Percentiles rank a stretch among this genome's conserved stretches.
Evolutionary conservation across 2,888 invertebrate species (phyloP).

Genomic region (Tribolium freemani): DNA sequence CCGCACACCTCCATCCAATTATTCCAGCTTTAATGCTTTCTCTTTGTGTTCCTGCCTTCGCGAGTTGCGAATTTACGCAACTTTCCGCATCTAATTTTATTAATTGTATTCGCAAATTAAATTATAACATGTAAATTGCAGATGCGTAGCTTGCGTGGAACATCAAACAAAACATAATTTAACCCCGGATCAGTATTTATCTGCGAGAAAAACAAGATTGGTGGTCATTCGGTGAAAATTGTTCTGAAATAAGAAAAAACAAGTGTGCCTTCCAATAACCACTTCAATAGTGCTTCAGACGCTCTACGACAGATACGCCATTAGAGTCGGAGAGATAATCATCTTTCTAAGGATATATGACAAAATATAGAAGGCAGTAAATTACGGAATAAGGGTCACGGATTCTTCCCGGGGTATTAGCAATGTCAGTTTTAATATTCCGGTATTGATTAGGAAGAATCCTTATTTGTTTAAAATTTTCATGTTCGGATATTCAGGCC

Average conservation of each 20-base stretch:
- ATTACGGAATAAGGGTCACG: background rate
- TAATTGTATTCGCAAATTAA: slow-evolving; percentile 11
- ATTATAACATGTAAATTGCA: slow-evolving; percentile 14
- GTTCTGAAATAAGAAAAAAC: background rate
- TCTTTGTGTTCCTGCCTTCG: background rate
- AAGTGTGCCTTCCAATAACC: background rate
- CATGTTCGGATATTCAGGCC: slow-evolving; percentile 23
- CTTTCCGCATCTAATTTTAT: slow-evolving; percentile 11
- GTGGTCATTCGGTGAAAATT: background rate
- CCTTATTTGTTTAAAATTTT: slow-evolving; percentile 34
- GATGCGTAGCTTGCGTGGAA: background rate
- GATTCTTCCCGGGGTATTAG: background rate
- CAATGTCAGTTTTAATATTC: slow-evolving; percentile 13
- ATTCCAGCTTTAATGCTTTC: background rate
- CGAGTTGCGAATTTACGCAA: background rate
- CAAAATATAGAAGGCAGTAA: background rate
- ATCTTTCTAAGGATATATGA: background rate
- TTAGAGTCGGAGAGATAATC: background rate
- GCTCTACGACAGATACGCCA: background rate
- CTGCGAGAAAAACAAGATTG: background rate
- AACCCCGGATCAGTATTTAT: too few relatives aligned
- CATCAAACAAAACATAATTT: too few relatives aligned
- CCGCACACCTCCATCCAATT: background rate
- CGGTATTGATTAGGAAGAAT: slow-evolving; percentile 9
- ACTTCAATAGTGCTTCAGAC: background rate